These are phyloP conservation scores for Carassius carassius DNA, from an alignment of 2,113 vertebrate genomes.

Conservation along the genomic window DNA sequence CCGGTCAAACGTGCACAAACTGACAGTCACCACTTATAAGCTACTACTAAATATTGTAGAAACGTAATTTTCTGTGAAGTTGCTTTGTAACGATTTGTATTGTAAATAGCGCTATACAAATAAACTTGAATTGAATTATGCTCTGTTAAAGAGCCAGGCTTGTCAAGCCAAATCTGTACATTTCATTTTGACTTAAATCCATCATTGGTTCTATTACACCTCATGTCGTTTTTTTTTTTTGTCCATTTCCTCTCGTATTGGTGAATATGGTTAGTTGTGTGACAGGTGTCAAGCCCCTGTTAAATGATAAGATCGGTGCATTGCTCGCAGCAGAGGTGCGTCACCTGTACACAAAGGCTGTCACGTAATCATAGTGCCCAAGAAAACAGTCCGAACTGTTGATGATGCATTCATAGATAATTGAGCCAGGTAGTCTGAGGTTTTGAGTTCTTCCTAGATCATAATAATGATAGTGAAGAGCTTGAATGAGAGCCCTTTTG, in stretches of 20 bases:
- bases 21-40: no score
- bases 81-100: no score
- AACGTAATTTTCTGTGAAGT: no score
- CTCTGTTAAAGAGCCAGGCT: not conserved
- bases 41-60: no score
- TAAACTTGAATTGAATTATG: no score
- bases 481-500: not conserved
- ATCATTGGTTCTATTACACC: not conserved
- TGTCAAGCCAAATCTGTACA: not conserved
- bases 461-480: not conserved
- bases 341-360: not conserved
- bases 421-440: not conserved
- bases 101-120: no score
- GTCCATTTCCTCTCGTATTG: not conserved
- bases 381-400: not conserved
- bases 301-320: conserved; percentile 17
- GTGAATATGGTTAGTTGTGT: not conserved
- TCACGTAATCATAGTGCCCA: not conserved
- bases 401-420: not conserved
- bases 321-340: not conserved
- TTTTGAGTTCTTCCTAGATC: not conserved
- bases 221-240: not conserved
- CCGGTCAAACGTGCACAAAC: no score
- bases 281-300: conserved; percentile 20
- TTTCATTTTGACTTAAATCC: not conserved